Base-by-base conservation (phyloP, 2,797 vertebrate species). In the Crypturellus tataupa region DNA sequence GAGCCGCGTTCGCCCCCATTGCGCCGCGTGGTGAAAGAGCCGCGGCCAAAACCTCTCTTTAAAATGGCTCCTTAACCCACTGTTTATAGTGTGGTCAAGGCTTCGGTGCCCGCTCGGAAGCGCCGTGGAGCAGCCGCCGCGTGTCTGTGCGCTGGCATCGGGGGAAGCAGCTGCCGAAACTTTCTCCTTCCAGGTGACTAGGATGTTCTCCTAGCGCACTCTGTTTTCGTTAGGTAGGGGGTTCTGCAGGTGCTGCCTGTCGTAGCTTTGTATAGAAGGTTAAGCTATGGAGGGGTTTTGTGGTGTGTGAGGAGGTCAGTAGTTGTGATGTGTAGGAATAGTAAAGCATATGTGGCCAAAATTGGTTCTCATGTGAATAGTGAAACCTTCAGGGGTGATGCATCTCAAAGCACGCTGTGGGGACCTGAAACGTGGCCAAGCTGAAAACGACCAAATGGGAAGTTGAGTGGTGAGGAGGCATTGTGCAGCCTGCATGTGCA, bases 61-160 rank as follows among this genome's bases (percentile, higher is more conserved):
- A 91, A 96, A 96, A 95, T 94, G 78, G 92, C 94, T 96, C 70
- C 94, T 93, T 87, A 63, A 73, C 47, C 16, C 15, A 20, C 37
- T 11, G 39, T 8, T 85, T 8, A 2, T 40, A 2, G 37, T 6
- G 76, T 23, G 25, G 73, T 18, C 58, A 14, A 16, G 24, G 40
- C 73, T 6, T 55, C 29, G 6, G 1, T 2, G 39, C 78, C 1
- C 37, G 2, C 35, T 68, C 7, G 33, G 10, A 1, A 24, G 8
- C 10, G 6, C 37, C 13, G 46, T 4, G 2, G 69, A 65, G 9
- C 33, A 7, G 16, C 12, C 10, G 2, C n/a, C 2, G 20, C 7
- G 24, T 31, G 44, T 25, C 15, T 40, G 64, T 58, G 56, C 9
- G 27, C 10, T 4, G 0, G 2, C 1, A 12, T 1, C 29, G 49